Percentiles rank a stretch among this genome's conserved stretches.
These are phyloP conservation scores for Hydroisotoma schaefferi DNA, from an alignment of 2,888 invertebrate genomes.

Conservation along the genomic window DNA sequence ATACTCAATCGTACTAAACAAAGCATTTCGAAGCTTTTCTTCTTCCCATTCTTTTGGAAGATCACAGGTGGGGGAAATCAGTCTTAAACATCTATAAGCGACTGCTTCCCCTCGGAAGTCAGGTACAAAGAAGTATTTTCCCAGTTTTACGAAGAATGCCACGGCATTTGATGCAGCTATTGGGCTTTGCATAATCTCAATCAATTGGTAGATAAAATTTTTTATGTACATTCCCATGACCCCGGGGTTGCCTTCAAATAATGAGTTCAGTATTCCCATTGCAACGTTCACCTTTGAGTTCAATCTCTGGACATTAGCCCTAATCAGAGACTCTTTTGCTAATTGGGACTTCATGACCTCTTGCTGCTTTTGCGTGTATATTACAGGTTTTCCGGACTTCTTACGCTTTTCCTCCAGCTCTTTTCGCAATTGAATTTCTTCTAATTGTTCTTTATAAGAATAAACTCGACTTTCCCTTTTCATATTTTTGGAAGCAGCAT, in stretches of 20 bases:
- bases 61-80: slow-evolving; percentile 76
- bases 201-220: slow-evolving; percentile 59
- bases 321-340: slow-evolving; percentile 75
- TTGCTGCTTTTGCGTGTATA: slow-evolving; percentile 81
- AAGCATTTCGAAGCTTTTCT: slow-evolving; percentile 62
- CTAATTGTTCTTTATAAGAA: slow-evolving; percentile 93
- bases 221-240: slow-evolving; percentile 59
- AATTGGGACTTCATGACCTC: slow-evolving; percentile 83
- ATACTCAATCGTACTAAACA: slow-evolving; percentile 62
- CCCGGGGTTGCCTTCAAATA: slow-evolving; percentile 55
- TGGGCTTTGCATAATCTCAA: slow-evolving; percentile 69
- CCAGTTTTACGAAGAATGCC: slow-evolving; percentile 62
- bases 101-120: slow-evolving; percentile 55
- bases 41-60: slow-evolving; percentile 73
- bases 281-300: slow-evolving; percentile 50
- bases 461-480: slow-evolving; percentile 95
- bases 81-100: slow-evolving; percentile 68
- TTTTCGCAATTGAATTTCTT: slow-evolving; percentile 85
- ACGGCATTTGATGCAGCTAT: slow-evolving; percentile 69
- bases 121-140: slow-evolving; percentile 49
- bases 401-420: slow-evolving; percentile 86
- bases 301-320: slow-evolving; percentile 52
- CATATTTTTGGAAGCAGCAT: slow-evolving; percentile 60
- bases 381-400: slow-evolving; percentile 67
- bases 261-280: slow-evolving; percentile 50